Conservation (phyloP, 2,113 vertebrate genomes). For the Bubo scandiacus region DNA sequence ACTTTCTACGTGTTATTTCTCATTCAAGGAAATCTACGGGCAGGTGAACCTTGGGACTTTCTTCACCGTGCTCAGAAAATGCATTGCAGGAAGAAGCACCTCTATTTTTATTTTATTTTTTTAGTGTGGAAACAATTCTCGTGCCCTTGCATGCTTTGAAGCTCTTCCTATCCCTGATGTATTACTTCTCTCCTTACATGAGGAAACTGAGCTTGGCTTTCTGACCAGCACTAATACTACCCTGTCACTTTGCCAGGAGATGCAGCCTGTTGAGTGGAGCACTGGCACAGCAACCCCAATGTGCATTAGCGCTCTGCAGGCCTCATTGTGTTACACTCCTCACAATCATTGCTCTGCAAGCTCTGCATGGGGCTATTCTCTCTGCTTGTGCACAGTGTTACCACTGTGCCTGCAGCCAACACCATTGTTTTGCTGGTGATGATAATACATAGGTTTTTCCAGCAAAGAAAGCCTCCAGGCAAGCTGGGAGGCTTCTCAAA, state of each 20-base stretch:
- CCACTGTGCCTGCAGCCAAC: background rate
- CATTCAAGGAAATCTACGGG: slow-evolving; percentile 25
- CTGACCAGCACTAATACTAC: background rate
- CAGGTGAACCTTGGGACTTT: slow-evolving; percentile 36
- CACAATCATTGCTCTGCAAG: background rate
- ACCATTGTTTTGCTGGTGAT: slow-evolving; percentile 28
- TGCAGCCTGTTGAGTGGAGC: slow-evolving; percentile 9
- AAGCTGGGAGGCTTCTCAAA: slow-evolving; percentile 20
- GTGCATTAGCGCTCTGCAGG: background rate
- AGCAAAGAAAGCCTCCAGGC: background rate
- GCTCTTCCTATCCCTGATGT: background rate
- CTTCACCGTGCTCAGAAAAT: background rate
- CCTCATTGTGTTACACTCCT: background rate
- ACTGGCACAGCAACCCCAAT: background rate
- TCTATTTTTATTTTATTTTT: background rate
- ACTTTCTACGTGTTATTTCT: slow-evolving; percentile 12
- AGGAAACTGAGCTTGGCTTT: background rate
- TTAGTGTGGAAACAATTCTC: background rate
- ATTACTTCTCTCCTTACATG: background rate
- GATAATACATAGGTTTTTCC: background rate
- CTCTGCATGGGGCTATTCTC: background rate
- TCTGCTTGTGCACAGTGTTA: background rate
- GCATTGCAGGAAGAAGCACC: background rate
- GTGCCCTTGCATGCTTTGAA: background rate
- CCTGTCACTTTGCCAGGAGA: background rate